These are phyloP conservation scores for Hypomecis atomaria DNA, from an alignment of 2,888 invertebrate genomes.

Conservation along the genomic window DNA sequence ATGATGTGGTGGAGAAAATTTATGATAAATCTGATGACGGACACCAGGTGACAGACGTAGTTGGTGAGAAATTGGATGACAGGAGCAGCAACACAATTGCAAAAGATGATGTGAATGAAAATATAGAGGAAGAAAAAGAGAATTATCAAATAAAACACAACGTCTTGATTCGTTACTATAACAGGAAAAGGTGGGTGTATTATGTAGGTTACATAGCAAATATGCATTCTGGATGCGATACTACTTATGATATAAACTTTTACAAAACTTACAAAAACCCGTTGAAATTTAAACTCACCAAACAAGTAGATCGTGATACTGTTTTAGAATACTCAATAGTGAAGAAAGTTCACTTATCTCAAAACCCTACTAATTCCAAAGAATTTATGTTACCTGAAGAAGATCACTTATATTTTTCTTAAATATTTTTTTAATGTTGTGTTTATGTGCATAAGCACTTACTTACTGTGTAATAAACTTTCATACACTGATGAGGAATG, in stretches of 20 bases:
- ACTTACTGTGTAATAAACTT: too few species aligned
- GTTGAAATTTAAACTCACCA: conserved; percentile 23
- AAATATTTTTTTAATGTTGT: background rate
- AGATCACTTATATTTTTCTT: conserved; percentile 2
- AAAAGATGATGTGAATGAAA: background rate
- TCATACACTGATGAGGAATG: background rate
- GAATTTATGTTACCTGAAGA: background rate
- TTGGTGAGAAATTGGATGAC: background rate
- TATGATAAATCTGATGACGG: background rate
- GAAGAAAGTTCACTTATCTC: conserved; percentile 15
- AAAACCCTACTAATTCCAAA: conserved; percentile 1
- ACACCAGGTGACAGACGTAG: background rate
- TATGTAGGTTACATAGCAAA: conserved; percentile 13
- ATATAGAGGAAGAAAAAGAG: conserved; percentile 1
- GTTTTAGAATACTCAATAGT: conserved; percentile 26
- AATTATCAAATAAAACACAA: conserved; percentile 18
- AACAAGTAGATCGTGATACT: conserved; percentile 27
- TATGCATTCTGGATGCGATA: conserved; percentile 25
- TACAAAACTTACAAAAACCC: conserved; percentile 26
- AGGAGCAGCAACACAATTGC: background rate
- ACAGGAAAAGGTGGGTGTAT: conserved; percentile 21
- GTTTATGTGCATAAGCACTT: too few species aligned
- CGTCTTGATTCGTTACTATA: conserved; percentile 12
- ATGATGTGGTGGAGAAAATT: background rate
- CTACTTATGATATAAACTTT: conserved; percentile 27